Base-by-base conservation (phyloP, 2,888 invertebrate species). In the Nymphalis polychloros region DNA sequence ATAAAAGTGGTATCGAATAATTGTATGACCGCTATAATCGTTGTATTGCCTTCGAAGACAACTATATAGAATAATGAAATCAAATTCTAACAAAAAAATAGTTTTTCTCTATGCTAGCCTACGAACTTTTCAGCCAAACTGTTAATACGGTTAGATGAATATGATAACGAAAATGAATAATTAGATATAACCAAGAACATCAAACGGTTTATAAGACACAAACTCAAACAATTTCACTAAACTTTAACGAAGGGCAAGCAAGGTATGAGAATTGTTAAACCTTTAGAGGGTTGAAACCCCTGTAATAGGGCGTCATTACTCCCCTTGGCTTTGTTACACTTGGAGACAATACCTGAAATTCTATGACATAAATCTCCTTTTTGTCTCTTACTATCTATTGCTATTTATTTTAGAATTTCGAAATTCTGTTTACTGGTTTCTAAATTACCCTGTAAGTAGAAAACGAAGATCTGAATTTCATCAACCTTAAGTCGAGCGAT, bases 311-410 rank as follows among this genome's bases (percentile, higher is more conserved):
- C 65, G 47, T 20, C 50, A 50, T 69, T 69, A 65, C 59, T 59
- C 57, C 65, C 48, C 61, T 23, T 50, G 65, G 49, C 65, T 66
- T 65, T 59, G 69, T 64, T 47, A 61, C 49, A 35, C 35, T 49
- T 50, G 31, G 52, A 69, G 69, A 69, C 65, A 66, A 69, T 69
- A 63, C 63, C 52, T 62, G 62, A 35, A 65, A 69, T 69, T 65
- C 65, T 49, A 27, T 41, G 41, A 49, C 49, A 59, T 59, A 49
- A 64, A 64, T 64, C 59, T 59, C 49, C 13, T 27, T 64, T 46
- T 59, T 59, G 49, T 59, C 41, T 59, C 13, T 35, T n/a, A 48
- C 50, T 64, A n/a, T n/a, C 31, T 59, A 50, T 59, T 55, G 8
- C 19, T 19, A 50, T 19, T 50, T 19, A 20, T 50, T 41, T 41